Evolutionary conservation across 1,140 invertebrate species (phyloP).

Genomic region (Drosophila tropicalis): DNA sequence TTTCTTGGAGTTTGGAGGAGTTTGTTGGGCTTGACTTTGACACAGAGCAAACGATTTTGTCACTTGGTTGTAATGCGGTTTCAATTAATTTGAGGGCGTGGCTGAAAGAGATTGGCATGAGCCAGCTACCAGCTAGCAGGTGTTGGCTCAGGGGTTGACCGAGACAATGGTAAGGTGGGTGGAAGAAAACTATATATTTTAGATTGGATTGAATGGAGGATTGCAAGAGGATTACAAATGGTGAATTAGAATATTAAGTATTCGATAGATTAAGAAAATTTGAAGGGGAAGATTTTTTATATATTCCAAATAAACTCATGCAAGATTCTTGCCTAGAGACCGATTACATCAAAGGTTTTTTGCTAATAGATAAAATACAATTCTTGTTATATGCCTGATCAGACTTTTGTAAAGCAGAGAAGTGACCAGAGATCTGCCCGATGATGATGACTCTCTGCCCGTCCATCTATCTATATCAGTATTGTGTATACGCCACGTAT

Average conservation of each 20-base stretch:
- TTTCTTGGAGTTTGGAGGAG: constrained; percentile 36
- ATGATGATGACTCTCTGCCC: too few species aligned
- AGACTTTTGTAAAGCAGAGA: too few species aligned
- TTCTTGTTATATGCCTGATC: too few species aligned
- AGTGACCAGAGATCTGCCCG: too few species aligned
- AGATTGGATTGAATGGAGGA: constrained; percentile 18
- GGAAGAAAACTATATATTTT: neutral
- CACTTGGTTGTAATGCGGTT: constrained; percentile 67
- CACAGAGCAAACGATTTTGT: constrained; percentile 51
- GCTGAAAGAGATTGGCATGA: constrained; percentile 15
- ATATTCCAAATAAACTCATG: too few species aligned
- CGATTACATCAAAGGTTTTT: too few species aligned
- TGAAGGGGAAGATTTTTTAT: neutral
- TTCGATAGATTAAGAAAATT: too few species aligned
- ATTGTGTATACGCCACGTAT: too few species aligned
- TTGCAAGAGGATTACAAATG: constrained; percentile 30
- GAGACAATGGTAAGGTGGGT: neutral
- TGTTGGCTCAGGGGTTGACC: constrained; percentile 22
- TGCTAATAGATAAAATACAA: too few species aligned
- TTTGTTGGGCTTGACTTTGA: constrained; percentile 46
- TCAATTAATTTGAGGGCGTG: constrained; percentile 76
- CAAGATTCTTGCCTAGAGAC: too few species aligned
- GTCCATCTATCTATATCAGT: too few species aligned
- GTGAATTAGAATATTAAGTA: neutral
- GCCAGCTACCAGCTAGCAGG: constrained; percentile 9